Base-by-base conservation (phyloP, 2,113 vertebrate genomes). In the Caloenas nicobarica region DNA sequence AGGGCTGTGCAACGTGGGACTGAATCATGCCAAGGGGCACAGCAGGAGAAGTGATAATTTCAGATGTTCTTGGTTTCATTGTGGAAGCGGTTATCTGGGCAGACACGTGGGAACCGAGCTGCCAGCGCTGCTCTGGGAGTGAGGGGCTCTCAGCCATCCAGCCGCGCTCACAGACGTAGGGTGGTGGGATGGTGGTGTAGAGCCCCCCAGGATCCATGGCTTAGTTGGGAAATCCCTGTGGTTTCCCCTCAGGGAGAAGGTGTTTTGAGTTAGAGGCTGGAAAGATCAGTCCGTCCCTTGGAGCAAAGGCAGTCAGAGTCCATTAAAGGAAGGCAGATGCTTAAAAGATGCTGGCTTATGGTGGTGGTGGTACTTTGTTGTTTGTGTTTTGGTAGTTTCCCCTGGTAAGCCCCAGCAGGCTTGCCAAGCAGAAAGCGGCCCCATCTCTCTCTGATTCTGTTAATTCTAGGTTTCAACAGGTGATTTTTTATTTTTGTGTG, bases 171-270 rank as follows among this genome's bases (percentile, higher is more conserved):
- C 7, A 5, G 31, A 31, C 7, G 1, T 28, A 16, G 22, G 19
- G 10, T 10, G 7, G 33, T 4, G 19, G 38, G 50, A 42, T 5
- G 5, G 21, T 62, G 34, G 7, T 4, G 9, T 81, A 34, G 51
- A 85, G 24, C 5, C 24, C 14, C 11, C 6, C 1, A 3, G 31
- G n/a, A 58, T 1, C 1, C 24, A 21, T 13, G 42, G 14, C 42
- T 83, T 24, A 7, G 24, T 66, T 89, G 0, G 3, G 16, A 57
- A 83, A 72, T 66, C 48, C 7, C 40, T 57, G 16, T 1, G 3
- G 18, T 40, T 81, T 84, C 50, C 10, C 5, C 6, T 4, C 0
- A 0, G 17, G 19, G 4, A 54, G 23, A 31, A 7, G 3, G 11
- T 24, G 31, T 77, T 95, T 65, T 48, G 40, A 93, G 50, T 51